A percentile compares a stretch with the other conserved stretches of the same genome.
These are phyloP conservation scores for Hypocryptadius cinnamomeus DNA, from an alignment of 2,113 vertebrate genomes.

Conservation along the genomic window DNA sequence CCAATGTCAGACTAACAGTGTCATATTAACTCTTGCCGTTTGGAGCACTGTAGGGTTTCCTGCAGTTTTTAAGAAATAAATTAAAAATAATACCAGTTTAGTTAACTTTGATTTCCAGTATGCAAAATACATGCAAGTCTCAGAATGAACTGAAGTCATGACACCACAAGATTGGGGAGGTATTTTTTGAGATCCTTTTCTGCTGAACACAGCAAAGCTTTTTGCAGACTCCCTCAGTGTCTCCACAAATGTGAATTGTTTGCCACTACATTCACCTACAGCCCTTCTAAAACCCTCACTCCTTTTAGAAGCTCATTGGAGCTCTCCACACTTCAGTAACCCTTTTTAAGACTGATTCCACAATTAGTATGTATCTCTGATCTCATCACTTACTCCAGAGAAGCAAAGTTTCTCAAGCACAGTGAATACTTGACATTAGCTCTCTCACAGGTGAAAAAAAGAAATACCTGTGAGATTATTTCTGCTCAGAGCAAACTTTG, in stretches of 20 bases:
- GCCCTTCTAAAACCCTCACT: neutral
- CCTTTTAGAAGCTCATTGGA: neutral
- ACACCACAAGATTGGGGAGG: neutral
- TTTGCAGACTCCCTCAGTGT: neutral
- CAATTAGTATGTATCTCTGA: conserved; percentile 19
- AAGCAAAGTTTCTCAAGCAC: neutral
- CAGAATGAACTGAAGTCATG: neutral
- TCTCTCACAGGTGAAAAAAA: neutral
- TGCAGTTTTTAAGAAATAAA: neutral
- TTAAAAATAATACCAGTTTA: neutral
- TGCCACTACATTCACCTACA: neutral
- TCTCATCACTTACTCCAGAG: neutral
- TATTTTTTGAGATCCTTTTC: neutral
- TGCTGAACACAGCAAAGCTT: neutral
- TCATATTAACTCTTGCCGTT: neutral
- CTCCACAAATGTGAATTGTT: neutral
- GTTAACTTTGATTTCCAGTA: neutral
- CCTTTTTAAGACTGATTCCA: neutral
- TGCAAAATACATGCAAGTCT: neutral
- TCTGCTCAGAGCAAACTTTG: neutral
- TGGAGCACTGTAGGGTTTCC: neutral
- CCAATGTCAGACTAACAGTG: neutral
- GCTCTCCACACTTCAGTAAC: neutral
- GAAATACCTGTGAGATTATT: neutral
- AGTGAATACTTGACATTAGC: neutral